Base-by-base conservation (phyloP, 1,140 invertebrate genomes). In the Drosophila oshimai region DNA sequence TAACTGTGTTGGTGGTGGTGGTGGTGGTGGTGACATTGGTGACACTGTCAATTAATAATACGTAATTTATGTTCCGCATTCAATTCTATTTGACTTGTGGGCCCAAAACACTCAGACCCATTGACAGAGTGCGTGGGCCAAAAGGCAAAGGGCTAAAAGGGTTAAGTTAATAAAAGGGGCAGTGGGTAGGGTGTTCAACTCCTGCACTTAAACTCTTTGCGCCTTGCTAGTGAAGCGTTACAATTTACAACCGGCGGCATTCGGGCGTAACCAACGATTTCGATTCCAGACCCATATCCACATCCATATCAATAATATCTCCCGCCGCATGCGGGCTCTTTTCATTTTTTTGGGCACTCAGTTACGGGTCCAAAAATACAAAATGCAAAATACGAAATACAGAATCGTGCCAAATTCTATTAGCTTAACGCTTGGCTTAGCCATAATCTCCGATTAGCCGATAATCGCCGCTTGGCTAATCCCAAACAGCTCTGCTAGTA, bases 61-160 rank as follows among this genome's bases (percentile, higher is more conserved):
- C 76, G 72, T 86, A 86, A 86, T 86, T 87, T 86, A 86, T 86
- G 81, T 57, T 80, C 53, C 55, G 71, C 80, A 84, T 84, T 84
- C 76, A 61, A 64, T 57, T 77, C 37, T 62, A 80, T 80, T 87
- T 86, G 81, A 76, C 80, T 84, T 74, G 75, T 57, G 46, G 55
- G 71, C 75, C 79, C 74, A 64, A 71, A 74, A 73, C 74, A 83
- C 79, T 84, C 65, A 69, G 54, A 72, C 72, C 72, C 72, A 78
- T 78, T 72, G 75, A 79, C 69, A 75, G 58, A 75, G 58, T 28
- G 41, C 60, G 51, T 72, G 68, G 72, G 58, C 28, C 33, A 47
- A 28, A 22, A 9, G 26, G 26, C 29, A 31, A 41, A 9, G 17
- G 15, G 3, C 12, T 9, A 15, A 13, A 6, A 36, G 33, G 12